phyloP scores from a whole-genome alignment of 2,888 invertebrate genomes.

The Trimorus sp. region DNA sequence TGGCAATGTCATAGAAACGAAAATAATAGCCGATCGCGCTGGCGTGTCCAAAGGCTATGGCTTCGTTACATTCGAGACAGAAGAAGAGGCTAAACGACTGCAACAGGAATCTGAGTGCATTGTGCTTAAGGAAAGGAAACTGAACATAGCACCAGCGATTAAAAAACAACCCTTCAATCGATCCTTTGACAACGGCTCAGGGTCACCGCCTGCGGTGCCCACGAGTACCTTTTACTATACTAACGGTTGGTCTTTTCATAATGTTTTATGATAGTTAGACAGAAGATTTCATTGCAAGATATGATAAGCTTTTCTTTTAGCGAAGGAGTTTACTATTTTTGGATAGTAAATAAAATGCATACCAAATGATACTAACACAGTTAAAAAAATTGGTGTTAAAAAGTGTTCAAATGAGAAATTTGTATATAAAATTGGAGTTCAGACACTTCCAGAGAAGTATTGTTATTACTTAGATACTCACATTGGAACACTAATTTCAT shows the following conservation, averaged over 20 bases:
- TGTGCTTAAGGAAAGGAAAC: slow-evolving; percentile 89
- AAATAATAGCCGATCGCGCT: slow-evolving; percentile 96
- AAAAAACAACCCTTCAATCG: slow-evolving; percentile 88
- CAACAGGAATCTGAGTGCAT: slow-evolving; percentile 89
- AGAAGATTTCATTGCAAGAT: no score
- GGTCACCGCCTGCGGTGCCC: slow-evolving; percentile 83
- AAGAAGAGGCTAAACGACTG: slow-evolving; percentile 91
- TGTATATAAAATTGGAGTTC: no score
- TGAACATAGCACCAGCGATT: slow-evolving; percentile 93
- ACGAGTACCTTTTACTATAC: slow-evolving; percentile 82
- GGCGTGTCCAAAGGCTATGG: slow-evolving; percentile 97
- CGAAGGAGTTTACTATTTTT: slow-evolving; percentile 74
- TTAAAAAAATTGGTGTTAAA: no score
- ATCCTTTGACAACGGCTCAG: slow-evolving; percentile 83
- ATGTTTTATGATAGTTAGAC: no score
- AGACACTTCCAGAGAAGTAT: no score
- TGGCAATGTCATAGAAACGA: slow-evolving; percentile 94
- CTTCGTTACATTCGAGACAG: slow-evolving; percentile 93
- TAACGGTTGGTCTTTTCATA: slow-evolving; percentile 79
- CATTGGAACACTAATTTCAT: no score
- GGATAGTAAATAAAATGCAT: no score
- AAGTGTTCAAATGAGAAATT: no score
- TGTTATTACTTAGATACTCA: no score
- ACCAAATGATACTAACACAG: no score
- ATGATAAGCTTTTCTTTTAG: no score